Base-by-base conservation (phyloP, 2,797 vertebrate species). In the Manis crassicaudata region DNA sequence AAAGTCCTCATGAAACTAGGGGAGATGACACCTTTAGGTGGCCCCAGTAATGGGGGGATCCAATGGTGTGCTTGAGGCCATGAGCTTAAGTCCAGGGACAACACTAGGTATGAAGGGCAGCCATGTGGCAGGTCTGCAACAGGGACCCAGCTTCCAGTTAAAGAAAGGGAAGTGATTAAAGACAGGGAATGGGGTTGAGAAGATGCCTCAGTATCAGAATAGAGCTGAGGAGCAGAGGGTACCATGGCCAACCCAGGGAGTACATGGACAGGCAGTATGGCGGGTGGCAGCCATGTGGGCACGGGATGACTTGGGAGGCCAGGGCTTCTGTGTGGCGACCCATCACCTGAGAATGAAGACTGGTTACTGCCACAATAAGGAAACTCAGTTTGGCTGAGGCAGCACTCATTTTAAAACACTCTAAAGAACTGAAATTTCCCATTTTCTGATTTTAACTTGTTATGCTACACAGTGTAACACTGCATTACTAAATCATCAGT, bases 281-380 rank as follows among this genome's bases (percentile, higher is more conserved):
- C 23, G 32, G 27, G 32, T 6, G 0, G 54, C 7, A 0, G 54
- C 27, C 12, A 2, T 0, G 4, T 3, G 20, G 54, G 25, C 65
- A 21, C 68, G 32, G 35, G 43, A 20, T 18, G 27, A 11, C 7
- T 5, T 20, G 12, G 46, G 8, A 29, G 88, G 32, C 27, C 17
- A 4, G 16, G 8, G 20, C 18, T 46, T 54, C n/a, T 25, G 6
- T 0, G 0, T 0, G 4, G 46, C 54, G 29, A 58, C 35, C 52
- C 77, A 17, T 52, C n/a, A 43, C 12, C 12, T 3, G 32, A 46
- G 17, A 75, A 79, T 11, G 35, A 60, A 20, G 27, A 52, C 72
- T 13, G 13, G 5, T 17, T 72, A n/a, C 1, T 62, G 12, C 18
- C 29, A 58, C 29, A 65, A 73, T 35, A 77, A 68, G n/a, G 63